phyloP scores from a whole-genome alignment of 2,113 vertebrate species.

The Myxocyprinus asiaticus region DNA sequence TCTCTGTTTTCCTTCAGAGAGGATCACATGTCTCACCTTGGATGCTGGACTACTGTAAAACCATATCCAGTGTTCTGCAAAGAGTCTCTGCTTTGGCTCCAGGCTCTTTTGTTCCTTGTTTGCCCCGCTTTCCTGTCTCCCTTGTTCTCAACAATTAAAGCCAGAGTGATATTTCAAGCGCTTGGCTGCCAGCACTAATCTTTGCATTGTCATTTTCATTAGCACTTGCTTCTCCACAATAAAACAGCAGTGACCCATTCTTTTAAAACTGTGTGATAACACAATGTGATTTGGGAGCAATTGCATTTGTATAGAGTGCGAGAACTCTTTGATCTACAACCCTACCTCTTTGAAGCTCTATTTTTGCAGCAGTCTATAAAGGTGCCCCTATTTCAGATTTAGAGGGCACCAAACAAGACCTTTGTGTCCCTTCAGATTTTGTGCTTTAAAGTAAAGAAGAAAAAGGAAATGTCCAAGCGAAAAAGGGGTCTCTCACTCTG shows the following conservation, averaged over 20 bases:
- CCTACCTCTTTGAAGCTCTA: constrained; percentile 28
- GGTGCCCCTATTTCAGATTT: constrained; percentile 22
- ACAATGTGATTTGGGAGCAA: constrained; percentile 80
- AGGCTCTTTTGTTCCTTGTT: constrained; percentile 75
- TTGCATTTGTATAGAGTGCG: constrained; percentile 80
- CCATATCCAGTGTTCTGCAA: constrained; percentile 57
- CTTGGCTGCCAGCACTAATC: constrained; percentile 84
- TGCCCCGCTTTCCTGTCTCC: constrained; percentile 76
- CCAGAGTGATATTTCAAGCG: constrained; percentile 79
- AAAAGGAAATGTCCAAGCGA: constrained; percentile 31
- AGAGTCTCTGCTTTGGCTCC: too few species aligned
- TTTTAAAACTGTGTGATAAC: constrained; percentile 75
- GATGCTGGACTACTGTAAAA: constrained; percentile 64
- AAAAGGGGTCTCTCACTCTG: constrained; percentile 15
- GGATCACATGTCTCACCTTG: constrained; percentile 58
- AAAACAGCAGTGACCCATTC: constrained; percentile 79
- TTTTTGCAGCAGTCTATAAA: constrained; percentile 63
- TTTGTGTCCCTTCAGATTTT: constrained; percentile 48
- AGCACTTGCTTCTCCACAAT: constrained; percentile 81
- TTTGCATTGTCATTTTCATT: constrained; percentile 85
- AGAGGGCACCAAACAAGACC: constrained; percentile 65
- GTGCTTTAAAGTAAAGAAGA: constrained; percentile 20
- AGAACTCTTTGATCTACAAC: constrained; percentile 83
- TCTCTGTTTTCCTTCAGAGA: not conserved
- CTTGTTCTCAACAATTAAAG: constrained; percentile 86